Conservation (phyloP, 2,888 invertebrate genomes). For the Phrixothrix hirtus region DNA sequence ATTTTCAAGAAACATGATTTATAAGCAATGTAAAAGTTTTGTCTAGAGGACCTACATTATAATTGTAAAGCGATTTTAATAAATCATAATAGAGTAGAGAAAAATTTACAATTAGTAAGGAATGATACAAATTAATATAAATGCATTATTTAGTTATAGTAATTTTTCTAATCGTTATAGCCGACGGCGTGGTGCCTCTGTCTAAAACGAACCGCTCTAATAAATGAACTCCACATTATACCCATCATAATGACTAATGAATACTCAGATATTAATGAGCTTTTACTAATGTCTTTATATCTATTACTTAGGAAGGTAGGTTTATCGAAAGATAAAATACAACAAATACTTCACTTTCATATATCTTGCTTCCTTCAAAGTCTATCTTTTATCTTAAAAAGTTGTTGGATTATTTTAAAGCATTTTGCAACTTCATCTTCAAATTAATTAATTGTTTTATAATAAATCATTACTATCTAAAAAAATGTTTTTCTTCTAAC, state of each 20-base stretch:
- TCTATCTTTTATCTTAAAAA: slow-evolving; percentile 15
- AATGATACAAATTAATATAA: slow-evolving; percentile 29
- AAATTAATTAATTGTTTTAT: too few species aligned
- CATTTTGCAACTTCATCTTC: too few species aligned
- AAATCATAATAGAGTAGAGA: slow-evolving; percentile 8
- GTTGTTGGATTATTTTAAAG: slow-evolving; percentile 26
- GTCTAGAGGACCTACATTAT: too few species aligned
- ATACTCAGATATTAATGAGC: slow-evolving; percentile 43
- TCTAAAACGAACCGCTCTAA: slow-evolving; percentile 31
- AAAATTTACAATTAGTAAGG: slow-evolving; percentile 3
- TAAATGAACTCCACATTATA: slow-evolving; percentile 37
- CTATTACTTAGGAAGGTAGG: slow-evolving; percentile 35
- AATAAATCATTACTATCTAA: too few species aligned
- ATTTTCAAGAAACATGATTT: too few species aligned
- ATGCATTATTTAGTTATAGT: slow-evolving; percentile 32
- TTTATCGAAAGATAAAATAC: slow-evolving; percentile 20
- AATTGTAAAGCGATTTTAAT: slow-evolving; percentile 1
- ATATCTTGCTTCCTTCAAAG: slow-evolving; percentile 14
- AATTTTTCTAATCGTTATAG: slow-evolving; percentile 27
- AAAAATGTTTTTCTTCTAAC: too few species aligned
- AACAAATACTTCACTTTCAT: slow-evolving; percentile 30
- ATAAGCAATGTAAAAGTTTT: too few species aligned
- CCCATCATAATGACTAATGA: slow-evolving; percentile 45
- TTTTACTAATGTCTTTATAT: slow-evolving; percentile 48
- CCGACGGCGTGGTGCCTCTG: slow-evolving; percentile 26